Conservation (phyloP, 2,113 vertebrate species). For the Boleophthalmus pectinirostris region DNA sequence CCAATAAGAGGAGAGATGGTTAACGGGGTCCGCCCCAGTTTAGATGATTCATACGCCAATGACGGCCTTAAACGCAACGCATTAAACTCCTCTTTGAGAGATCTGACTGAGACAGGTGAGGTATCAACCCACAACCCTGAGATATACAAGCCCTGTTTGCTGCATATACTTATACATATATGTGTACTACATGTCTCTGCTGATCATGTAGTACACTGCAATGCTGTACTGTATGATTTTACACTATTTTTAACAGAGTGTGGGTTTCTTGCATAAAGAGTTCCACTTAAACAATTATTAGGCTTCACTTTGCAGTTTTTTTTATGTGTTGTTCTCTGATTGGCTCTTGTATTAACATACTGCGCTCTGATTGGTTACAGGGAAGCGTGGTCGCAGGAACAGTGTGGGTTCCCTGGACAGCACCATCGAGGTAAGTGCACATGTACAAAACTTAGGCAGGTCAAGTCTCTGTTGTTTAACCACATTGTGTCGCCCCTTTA, state of each 20-base stretch:
- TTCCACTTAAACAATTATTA: neutral
- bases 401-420: slow-evolving; percentile 96
- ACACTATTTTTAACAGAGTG: neutral
- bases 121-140: slow-evolving; percentile 10
- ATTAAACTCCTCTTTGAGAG: slow-evolving; percentile 90
- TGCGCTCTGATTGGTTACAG: slow-evolving; percentile 80
- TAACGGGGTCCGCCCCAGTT: slow-evolving; percentile 79
- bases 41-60: slow-evolving; percentile 87
- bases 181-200: neutral
- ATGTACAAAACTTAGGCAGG: slow-evolving; percentile 9
- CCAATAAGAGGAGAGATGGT: slow-evolving; percentile 76
- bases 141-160: neutral
- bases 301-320: neutral
- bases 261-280: neutral
- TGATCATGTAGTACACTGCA: neutral
- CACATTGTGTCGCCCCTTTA: neutral
- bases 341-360: slow-evolving; percentile 59
- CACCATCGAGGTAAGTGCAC: slow-evolving; percentile 93
- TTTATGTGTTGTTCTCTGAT: slow-evolving; percentile 26
- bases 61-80: slow-evolving; percentile 91
- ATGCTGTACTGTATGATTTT: neutral
- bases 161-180: too few relatives aligned
- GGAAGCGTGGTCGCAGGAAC: slow-evolving; percentile 93
- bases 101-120: slow-evolving; percentile 89
- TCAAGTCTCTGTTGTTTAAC: neutral